These are phyloP conservation scores for Linyphia triangularis DNA, from an alignment of 2,888 invertebrate genomes.

Conservation along the genomic window DNA sequence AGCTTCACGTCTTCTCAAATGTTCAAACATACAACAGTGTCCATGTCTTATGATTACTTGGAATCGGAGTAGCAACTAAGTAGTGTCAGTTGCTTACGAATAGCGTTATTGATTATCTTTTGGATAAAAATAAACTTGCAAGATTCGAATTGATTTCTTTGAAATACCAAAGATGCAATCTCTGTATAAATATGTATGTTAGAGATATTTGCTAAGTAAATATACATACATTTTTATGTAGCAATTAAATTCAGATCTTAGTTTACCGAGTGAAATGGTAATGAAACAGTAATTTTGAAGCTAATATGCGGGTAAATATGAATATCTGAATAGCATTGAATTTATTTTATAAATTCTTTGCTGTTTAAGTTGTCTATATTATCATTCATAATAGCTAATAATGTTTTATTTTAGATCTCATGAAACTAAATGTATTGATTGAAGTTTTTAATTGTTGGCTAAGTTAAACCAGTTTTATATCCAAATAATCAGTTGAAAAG, in stretches of 20 bases:
- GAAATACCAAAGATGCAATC: not conserved
- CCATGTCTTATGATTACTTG: not conserved
- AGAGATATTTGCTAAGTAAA: constrained; percentile 2
- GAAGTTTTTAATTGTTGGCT: no score
- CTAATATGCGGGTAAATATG: not conserved
- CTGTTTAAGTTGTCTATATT: no score
- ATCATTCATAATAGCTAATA: no score
- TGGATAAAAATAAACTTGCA: not conserved
- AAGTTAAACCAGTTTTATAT: no score
- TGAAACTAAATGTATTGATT: no score
- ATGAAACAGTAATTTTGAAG: not conserved
- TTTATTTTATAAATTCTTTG: no score
- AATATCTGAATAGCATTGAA: no score
- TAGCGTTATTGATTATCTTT: constrained; percentile 33
- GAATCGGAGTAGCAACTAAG: constrained; percentile 45
- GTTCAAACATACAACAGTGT: constrained; percentile 18
- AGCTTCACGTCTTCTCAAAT: constrained; percentile 39
- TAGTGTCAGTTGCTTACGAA: not conserved
- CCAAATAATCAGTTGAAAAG: no score
- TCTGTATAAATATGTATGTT: constrained; percentile 33
- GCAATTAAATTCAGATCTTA: not conserved
- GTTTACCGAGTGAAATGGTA: not conserved
- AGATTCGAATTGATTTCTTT: not conserved
- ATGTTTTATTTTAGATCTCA: no score
- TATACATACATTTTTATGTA: not conserved